phyloP scores from a whole-genome alignment of 92 coral and sea anemone species.

The Palythoa grandiflora region DNA sequence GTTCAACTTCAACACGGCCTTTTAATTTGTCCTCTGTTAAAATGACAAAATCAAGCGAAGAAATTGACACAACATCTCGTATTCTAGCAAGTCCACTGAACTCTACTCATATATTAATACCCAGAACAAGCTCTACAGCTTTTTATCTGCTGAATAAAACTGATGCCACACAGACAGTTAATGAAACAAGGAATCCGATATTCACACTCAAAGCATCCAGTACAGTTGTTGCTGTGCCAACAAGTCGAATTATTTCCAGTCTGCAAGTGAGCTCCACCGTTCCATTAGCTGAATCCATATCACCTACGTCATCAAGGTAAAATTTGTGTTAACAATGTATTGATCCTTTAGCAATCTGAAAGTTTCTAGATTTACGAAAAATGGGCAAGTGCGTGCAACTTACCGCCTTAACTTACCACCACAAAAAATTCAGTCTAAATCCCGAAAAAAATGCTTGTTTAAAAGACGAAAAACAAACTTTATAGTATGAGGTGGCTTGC shows the following conservation, averaged over 20 bases:
- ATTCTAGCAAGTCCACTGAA: not conserved
- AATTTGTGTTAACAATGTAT: not conserved
- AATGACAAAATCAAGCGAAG: not conserved
- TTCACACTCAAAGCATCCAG: constrained; percentile 12
- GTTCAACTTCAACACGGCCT: not conserved
- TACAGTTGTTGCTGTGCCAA: not conserved
- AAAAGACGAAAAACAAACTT: no score
- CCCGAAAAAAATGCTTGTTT: no score
- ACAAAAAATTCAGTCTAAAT: no score
- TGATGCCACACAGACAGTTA: not conserved
- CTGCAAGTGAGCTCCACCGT: not conserved
- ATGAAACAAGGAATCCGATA: not conserved
- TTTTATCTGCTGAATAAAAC: constrained; percentile 12
- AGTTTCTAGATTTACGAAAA: no score
- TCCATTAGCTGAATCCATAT: not conserved
- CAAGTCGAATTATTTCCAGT: not conserved
- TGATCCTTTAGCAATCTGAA: not conserved
- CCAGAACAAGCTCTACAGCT: not conserved
- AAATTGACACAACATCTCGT: not conserved
- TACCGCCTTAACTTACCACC: no score
- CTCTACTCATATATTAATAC: not conserved
- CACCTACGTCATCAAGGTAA: constrained; percentile 24
- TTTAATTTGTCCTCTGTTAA: constrained; percentile 5
- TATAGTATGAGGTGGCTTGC: no score
- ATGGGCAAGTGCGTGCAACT: no score